Evolutionary conservation across 2,888 invertebrate species (phyloP), one percentile per base, ranked within the genome.

Genomic region (Xestobium rufovillosum): DNA sequence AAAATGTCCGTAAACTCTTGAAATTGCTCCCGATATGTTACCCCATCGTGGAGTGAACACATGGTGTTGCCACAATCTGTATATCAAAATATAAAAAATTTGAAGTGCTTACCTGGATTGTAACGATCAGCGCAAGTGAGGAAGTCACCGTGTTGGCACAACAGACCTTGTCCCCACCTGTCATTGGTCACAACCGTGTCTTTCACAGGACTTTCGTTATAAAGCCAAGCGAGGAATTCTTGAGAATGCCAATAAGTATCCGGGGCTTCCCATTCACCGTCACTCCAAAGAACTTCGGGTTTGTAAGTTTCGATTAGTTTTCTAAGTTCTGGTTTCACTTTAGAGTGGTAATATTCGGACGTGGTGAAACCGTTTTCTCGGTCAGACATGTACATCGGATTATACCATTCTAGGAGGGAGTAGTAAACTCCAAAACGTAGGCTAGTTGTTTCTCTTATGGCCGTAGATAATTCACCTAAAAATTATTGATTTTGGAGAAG

Each of bases 241-340:
- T 78, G 80, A 0, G 90, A 78, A 46, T 76, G 76, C 89, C 90
- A 95, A 53, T 94, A 94, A 1, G 70, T 68, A 43, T 83, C 83
- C 1, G 75, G 64, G 0, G 88, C 84, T 59, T 91, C 92, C 91
- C 92, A 92, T 51, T 94, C 95, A 0, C 95, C 95, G 63, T 95
- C 95, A 0, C 89, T 82, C 94, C 94, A 95, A 10, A 95, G 62
- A 0, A 95, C 70, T 16, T 89, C 85, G 0, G 84, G 84, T 39
- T 72, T 58, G 51, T 84, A 85, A 39, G 68, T 67, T 39, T 74
- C 60, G 14, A 89, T 71, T 31, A 90, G 56, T 57, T 92, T 90
- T 43, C 76, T 72, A 54, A 94, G 69, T 63, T 94, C 92, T 0
- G 88, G 88, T 45, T 80, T 66, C n/a, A 81, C 69, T 63, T 90